A percentile compares a stretch with the other conserved stretches of the same genome.
Evolutionary conservation across 2,113 vertebrate genomes (phyloP).

Genomic region (Nibea coibor): DNA sequence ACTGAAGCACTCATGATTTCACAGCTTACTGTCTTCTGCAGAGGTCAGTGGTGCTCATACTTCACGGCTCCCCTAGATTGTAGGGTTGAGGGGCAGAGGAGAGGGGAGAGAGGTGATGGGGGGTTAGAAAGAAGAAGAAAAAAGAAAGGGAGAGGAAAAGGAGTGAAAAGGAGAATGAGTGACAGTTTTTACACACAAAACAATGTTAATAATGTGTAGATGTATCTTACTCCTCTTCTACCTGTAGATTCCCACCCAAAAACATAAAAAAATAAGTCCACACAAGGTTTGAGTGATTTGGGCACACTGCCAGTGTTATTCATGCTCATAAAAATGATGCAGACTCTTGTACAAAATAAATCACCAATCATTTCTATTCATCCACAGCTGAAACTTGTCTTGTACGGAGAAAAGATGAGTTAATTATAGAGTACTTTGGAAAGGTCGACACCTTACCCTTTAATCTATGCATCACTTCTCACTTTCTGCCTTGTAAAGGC

Average conservation of each 20-base stretch:
- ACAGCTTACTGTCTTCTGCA: constrained; percentile 22
- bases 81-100: background rate
- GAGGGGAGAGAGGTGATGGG: background rate
- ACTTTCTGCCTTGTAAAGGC: constrained; percentile 8
- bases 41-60: constrained; percentile 18
- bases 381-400: background rate
- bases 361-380: constrained; percentile 11
- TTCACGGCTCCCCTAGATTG: constrained; percentile 1
- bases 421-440: constrained; percentile 39
- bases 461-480: constrained; percentile 13
- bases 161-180: background rate
- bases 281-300: background rate
- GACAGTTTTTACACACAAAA: background rate
- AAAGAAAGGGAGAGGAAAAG: background rate
- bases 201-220: background rate
- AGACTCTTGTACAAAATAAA: background rate
- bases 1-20: constrained; percentile 78
- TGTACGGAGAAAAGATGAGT: background rate
- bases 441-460: constrained; percentile 15
- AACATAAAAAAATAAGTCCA: background rate
- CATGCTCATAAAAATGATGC: background rate
- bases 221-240: background rate
- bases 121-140: background rate
- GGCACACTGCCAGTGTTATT: background rate
- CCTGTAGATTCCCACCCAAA: background rate